Evolutionary conservation across 2,797 vertebrate species (phyloP), one percentile per base, ranked within the genome.

Genomic region (Cygnus olor): DNA sequence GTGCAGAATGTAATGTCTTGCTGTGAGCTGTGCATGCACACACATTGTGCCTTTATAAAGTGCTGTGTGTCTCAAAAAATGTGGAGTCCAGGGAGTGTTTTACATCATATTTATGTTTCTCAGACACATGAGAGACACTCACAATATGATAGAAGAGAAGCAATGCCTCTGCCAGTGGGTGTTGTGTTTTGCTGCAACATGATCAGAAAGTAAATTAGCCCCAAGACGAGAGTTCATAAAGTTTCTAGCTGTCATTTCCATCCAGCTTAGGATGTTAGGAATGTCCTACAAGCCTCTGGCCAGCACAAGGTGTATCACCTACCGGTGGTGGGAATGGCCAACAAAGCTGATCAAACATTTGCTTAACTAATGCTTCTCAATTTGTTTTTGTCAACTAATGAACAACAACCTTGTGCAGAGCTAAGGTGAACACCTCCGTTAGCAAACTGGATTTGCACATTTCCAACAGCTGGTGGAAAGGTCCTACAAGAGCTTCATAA

Each of bases 191-290:
- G 80, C 61, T 96, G 95, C 87, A 72, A 61, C 78, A 85, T 96
- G 94, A 95, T 92, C 94, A 94, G 82, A 90, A 96, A 95, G 69
- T 63, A 94, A 95, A 96, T 93, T 81, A 93, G 87, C 65, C 96
- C 71, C 87, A 87, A 79, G 36, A 91, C 47, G 84, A 85, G 83
- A 71, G 82, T 27, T 95, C 90, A 47, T 22, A 63, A 58, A 77
- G 36, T 40, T 72, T 61, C 71, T 78, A 82, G n/a, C 77, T 86
- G 91, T 77, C 83, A 28, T 92, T 91, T 53, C 47, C 83, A 57
- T 34, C 16, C 53, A 82, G 58, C 40, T 90, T 83, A 76, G 14
- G 36, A 72, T 51, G 49, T 51, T 25, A 51, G 49, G 49, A 7
- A 68, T 82, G 53, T n/a, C 58, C 73, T 88, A 13, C 38, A 30